Evolutionary conservation across 2,797 vertebrate genomes (phyloP).

Genomic region (Enteromius unitaeniatus): DNA sequence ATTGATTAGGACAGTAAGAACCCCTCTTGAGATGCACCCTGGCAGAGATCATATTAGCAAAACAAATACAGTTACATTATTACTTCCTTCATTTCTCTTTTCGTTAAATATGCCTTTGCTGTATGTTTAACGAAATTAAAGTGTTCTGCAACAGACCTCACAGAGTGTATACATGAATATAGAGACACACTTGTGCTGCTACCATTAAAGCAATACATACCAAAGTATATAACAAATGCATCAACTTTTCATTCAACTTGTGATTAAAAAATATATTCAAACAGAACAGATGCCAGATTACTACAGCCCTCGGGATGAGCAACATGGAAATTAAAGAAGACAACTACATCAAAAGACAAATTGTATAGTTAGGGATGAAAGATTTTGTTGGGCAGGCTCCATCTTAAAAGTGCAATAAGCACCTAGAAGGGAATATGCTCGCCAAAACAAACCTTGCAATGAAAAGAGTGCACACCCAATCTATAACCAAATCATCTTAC

Average conservation of each 20-base stretch:
- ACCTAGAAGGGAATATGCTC: slow-evolving; percentile 14
- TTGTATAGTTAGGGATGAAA: slow-evolving; percentile 16
- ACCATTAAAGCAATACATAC: neutral
- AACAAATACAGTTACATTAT: neutral
- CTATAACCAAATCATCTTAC: slow-evolving; percentile 43
- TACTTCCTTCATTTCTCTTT: neutral
- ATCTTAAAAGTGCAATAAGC: slow-evolving; percentile 36
- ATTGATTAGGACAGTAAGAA: neutral
- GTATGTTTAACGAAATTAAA: neutral
- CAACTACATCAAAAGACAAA: slow-evolving; percentile 30
- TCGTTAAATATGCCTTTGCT: too few species aligned
- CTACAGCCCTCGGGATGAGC: slow-evolving; percentile 1
- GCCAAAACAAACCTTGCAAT: slow-evolving; percentile 27
- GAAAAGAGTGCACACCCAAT: slow-evolving; percentile 11
- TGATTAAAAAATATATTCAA: neutral
- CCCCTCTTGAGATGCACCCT: neutral
- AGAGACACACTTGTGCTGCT: neutral
- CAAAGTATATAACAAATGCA: neutral
- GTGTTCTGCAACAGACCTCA: neutral
- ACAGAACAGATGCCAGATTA: neutral
- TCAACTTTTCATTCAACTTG: neutral
- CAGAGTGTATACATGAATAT: too few species aligned
- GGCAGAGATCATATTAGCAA: neutral
- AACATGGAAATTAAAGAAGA: neutral
- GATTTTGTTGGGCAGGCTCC: slow-evolving; percentile 24